phyloP scores from a whole-genome alignment of 2,888 invertebrate genomes.

The Scaptomyza parva region DNA sequence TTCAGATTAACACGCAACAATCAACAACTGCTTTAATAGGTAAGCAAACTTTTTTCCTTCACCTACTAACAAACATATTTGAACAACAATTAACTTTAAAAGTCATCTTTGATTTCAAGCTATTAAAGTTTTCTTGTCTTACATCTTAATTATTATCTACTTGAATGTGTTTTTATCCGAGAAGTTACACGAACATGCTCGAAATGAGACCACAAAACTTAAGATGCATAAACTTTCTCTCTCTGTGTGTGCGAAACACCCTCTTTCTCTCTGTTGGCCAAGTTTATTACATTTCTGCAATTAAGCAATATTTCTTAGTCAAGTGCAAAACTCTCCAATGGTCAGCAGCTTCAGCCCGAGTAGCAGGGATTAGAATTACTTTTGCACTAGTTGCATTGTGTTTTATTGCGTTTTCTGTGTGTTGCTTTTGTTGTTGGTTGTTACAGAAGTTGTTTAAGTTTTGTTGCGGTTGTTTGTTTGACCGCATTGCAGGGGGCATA shows the following conservation, averaged over 20 bases:
- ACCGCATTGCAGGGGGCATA: conserved; percentile 19
- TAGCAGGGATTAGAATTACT: conserved; percentile 52
- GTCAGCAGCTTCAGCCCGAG: conserved; percentile 40
- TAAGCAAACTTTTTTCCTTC: neutral
- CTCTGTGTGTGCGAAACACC: conserved; percentile 5
- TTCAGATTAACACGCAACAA: neutral
- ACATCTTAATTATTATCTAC: neutral
- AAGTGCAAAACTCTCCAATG: conserved; percentile 55
- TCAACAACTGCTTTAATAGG: neutral
- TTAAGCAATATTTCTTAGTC: conserved; percentile 65
- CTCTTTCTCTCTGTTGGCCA: conserved; percentile 39
- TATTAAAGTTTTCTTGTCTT: neutral
- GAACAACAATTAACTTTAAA: neutral
- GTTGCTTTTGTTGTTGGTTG: neutral
- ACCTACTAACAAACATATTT: neutral
- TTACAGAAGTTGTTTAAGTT: conserved; percentile 36
- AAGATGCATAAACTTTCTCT: conserved; percentile 41
- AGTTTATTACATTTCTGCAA: conserved; percentile 61
- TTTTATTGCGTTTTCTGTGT: conserved; percentile 7
- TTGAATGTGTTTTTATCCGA: conserved; percentile 24
- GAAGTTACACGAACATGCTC: conserved; percentile 27
- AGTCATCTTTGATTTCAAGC: neutral
- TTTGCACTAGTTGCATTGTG: conserved; percentile 37
- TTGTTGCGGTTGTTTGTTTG: conserved; percentile 15
- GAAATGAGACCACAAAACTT: conserved; percentile 39